Evolutionary conservation across 2,113 vertebrate genomes (phyloP), one percentile per base, ranked within the genome.

Genomic region (Panurus biarmicus): DNA sequence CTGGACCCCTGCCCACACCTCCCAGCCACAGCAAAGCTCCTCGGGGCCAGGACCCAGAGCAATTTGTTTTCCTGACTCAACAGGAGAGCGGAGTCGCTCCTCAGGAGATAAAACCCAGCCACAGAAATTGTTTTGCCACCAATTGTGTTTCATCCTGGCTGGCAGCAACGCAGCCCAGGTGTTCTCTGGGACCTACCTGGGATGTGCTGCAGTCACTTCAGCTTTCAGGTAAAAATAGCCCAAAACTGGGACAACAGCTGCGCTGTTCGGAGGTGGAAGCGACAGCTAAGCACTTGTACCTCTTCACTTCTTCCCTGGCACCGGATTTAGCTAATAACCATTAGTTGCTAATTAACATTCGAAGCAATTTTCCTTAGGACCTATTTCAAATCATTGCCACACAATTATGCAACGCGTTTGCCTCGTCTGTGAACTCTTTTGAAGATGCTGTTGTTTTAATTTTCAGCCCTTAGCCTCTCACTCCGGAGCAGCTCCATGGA

Each of bases 11-110:
- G 4, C 14, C 40, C 47, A 1, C 14, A 13, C 21, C 74, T 35
- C 12, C 5, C 38, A 77, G 74, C 74, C 60, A 4, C 3, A 42
- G 48, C 28, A 40, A 16, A 80, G 44, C 57, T 78, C 44, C 87
- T 31, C 20, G 24, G 60, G 56, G 50, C 93, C 26, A 2, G 38
- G 11, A 11, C 64, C 82, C 8, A 2, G 40, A 45, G 23, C 65
- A 12, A 70, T 53, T 92, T 61, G 44, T 86, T 96, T 80, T 95
- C 48, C 91, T 66, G 93, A 40, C n/a, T 6, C 17, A 94, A n/a
- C 26, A 78, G 26, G 17, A 40, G 23, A 53, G 19, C 3, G 29
- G 6, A 44, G 71, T 10, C 60, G 22, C 21, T 95, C 33, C 79
- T 96, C 44, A 28, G 18, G 48, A 94, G 74, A 69, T 28, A 62